Conservation (phyloP, 2,888 invertebrate genomes). For the Diaphora mendica region DNA sequence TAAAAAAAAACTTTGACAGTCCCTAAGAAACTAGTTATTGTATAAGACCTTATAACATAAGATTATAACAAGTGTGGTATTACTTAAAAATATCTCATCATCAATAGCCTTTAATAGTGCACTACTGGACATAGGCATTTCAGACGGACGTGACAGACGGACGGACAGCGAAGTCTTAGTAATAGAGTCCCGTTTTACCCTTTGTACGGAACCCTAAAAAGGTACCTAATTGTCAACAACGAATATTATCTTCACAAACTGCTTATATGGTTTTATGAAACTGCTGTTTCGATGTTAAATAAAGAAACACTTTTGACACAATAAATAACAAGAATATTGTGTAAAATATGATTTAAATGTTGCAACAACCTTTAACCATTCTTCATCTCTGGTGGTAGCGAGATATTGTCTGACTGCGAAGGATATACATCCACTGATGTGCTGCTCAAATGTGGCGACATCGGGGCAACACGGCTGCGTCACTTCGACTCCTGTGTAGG, state of each 20-base stretch:
- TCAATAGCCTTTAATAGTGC: background rate
- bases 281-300: background rate
- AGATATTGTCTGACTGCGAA: constrained; percentile 83
- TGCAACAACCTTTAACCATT: constrained; percentile 68
- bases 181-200: no score
- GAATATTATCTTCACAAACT: background rate
- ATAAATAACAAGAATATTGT: background rate
- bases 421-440: constrained; percentile 86
- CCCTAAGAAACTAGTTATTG: background rate
- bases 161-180: no score
- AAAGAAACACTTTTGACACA: background rate
- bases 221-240: background rate
- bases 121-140: no score
- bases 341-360: background rate
- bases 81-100: background rate
- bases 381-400: constrained; percentile 77
- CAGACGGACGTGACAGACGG: no score
- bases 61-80: no score
- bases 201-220: no score
- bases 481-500: constrained; percentile 86
- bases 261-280: background rate
- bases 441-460: constrained; percentile 85
- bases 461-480: constrained; percentile 87
- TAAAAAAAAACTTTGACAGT: no score
- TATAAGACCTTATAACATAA: no score